Base-by-base conservation (phyloP, 30 jellyfish, hydroid and myxozoan species). In the Hydra vulgaris region DNA sequence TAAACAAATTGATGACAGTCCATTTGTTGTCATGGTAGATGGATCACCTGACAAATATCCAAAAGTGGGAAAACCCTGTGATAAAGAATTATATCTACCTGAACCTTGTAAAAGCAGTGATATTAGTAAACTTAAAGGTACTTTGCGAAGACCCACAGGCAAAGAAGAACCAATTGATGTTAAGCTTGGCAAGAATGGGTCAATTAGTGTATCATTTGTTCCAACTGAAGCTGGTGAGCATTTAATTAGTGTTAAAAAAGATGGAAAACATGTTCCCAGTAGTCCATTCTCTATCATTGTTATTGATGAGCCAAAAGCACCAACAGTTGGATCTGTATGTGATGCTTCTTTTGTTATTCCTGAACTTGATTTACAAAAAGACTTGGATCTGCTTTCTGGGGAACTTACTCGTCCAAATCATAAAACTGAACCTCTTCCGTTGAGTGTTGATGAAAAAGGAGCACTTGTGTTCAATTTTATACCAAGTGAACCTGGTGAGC, bases 151-250 rank as follows among this genome's bases (percentile, higher is more conserved):
- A 20, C 97, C 97, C 70, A 85, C 79, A 27, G 97, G 97, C 18
- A 66, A 85, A 75, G 74, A 80, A 70, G 97, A 90, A 80, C 97
- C 97, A 73, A 81, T 90, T 25, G 88, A 55, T 74, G 84, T 84
- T 80, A 68, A 19, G 84, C 79, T 24, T 27, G 95, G 96, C 8
- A 95, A 95, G 8, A 88, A 92, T 67, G 84, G 87, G 27, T 80
- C 98, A 0, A 25, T 92, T 67, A 93, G 96, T n/a, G 94, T 92
- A 18, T 87, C 98, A 0, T 92, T 92, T 85, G 88, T 94, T 7
- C 98, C 98, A 17, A 66, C 84, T 18, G 98, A 92, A 77, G 87
- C 98, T 12, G 98, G 98, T 8, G 96, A 92, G 81, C 98, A 92
- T 74, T 84, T 82, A 20, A 27, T 92, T 66, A 88, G 91, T 26